phyloP scores from a whole-genome alignment of 2,113 vertebrate species.

The Prochilodus magdalenae region DNA sequence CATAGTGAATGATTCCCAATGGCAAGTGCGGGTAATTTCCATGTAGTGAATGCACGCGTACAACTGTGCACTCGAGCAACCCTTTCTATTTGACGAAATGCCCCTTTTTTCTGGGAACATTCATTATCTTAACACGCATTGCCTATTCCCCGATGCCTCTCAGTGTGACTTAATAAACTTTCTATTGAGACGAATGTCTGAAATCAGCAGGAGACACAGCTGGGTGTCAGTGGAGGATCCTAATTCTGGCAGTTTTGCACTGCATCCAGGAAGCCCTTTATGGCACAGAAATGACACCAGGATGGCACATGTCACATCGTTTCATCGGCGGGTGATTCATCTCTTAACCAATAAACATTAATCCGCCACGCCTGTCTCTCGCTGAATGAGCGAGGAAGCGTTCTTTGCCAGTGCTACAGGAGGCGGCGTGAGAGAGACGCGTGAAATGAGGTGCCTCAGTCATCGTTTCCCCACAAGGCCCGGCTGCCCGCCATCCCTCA shows the following conservation, averaged over 20 bases:
- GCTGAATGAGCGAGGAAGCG: constrained; percentile 53
- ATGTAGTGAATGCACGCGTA: background rate
- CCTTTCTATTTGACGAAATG: background rate
- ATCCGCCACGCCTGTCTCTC: constrained; percentile 57
- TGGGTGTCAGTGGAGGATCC: constrained; percentile 37
- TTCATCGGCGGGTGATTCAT: constrained; percentile 47
- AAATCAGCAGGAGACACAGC: constrained; percentile 50
- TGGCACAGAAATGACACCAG: constrained; percentile 27
- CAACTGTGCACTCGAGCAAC: background rate
- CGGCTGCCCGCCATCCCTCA: constrained; percentile 69
- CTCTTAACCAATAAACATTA: constrained; percentile 60
- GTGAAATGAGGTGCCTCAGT: constrained; percentile 68
- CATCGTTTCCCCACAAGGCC: constrained; percentile 69
- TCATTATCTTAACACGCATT: constrained; percentile 22
- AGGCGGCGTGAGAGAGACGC: constrained; percentile 57
- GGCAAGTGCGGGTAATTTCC: constrained; percentile 27
- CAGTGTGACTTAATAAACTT: constrained; percentile 44
- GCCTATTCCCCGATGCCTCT: constrained; percentile 26
- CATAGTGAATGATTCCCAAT: constrained; percentile 35
- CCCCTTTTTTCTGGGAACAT: constrained; percentile 19
- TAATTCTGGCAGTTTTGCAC: constrained; percentile 50
- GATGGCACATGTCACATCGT: constrained; percentile 44
- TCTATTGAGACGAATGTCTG: constrained; percentile 53
- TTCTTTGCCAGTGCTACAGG: constrained; percentile 45
- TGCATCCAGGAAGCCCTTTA: constrained; percentile 30